Base-by-base conservation (phyloP, 2,113 vertebrate species). In the Trichomycterus rosablanca region DNA sequence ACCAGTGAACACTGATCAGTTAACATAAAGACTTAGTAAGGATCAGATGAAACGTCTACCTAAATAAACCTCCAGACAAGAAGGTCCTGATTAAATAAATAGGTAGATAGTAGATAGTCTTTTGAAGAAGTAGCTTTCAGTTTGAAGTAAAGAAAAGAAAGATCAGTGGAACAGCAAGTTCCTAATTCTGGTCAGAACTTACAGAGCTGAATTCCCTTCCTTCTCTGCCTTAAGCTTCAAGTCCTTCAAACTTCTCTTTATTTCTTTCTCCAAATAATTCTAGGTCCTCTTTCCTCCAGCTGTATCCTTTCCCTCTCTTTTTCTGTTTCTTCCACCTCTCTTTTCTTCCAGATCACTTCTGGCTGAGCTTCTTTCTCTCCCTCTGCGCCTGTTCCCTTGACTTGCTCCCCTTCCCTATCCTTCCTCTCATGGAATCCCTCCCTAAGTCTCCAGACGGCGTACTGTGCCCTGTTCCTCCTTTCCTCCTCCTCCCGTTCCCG, bases 401-500 rank as follows among this genome's bases (percentile, higher is more conserved):
- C 57, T 22, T 16, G 50, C 20, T 67, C 59, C 73, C 80, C 56
- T 76, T 60, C 70, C 78, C 81, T 71, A 59, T 65, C 78, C 49
- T 65, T 77, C 80, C 74, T 86, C 74, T 87, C 85, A 76, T 87
- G 86, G 70, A 89, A 88, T 66, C 79, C 87, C 71, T 89, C 87
- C 56, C 87, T 81, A 64, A 79, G 83, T 74, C 78, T 81, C 87
- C 87, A 89, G 74, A 89, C 87, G 1, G 83, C 86, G 64, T 80
- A 83, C 50, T 85, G 82, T 39, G 73, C 76, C 59, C 57, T 9
- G 53, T 26, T 80, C 81, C 78, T 83, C 42, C 76, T 80, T 18
- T 70, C 67, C 59, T 70, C 72, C 63, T 63, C 67, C 54, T 59
- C 48, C 69, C 70, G 77, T 78, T 83, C 83, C 28, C 75, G 78